phyloP scores from a whole-genome alignment of 2,888 invertebrate species.

The Trachelus stipa region DNA sequence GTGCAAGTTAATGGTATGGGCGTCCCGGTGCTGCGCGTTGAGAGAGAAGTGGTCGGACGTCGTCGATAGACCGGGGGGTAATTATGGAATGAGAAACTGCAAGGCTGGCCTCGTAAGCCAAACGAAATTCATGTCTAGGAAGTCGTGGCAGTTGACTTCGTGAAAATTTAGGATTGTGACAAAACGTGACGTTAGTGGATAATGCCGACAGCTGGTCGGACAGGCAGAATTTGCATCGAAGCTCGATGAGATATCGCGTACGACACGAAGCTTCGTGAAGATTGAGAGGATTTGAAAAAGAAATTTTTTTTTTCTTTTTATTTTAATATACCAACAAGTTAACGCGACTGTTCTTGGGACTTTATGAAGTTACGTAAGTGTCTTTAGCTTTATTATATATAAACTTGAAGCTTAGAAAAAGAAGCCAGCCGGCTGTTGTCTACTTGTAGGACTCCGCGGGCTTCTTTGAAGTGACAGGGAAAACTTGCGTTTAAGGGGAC shows the following conservation, averaged over 20 bases:
- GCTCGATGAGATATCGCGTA: background rate
- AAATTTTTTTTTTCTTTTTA: background rate
- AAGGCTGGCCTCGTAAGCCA: background rate
- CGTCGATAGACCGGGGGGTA: background rate
- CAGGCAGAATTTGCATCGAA: background rate
- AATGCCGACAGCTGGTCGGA: background rate
- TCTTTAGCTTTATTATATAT: background rate
- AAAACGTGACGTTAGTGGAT: background rate
- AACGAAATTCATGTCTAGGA: background rate
- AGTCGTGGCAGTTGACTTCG: background rate
- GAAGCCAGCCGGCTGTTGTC: background rate
- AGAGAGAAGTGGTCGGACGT: background rate
- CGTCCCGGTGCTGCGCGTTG: background rate
- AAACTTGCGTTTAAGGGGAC: background rate
- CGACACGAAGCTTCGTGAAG: background rate
- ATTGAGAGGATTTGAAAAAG: background rate
- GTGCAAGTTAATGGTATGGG: background rate
- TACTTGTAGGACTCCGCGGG: background rate
- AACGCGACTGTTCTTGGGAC: background rate
- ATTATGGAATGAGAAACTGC: background rate
- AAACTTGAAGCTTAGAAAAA: background rate
- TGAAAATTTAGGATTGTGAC: background rate
- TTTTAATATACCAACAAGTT: background rate
- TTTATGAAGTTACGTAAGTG: background rate
- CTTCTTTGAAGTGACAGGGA: background rate